These are phyloP conservation scores for Polypterus bichir DNA, from an alignment of 2,113 vertebrate species.

Conservation along the genomic window DNA sequence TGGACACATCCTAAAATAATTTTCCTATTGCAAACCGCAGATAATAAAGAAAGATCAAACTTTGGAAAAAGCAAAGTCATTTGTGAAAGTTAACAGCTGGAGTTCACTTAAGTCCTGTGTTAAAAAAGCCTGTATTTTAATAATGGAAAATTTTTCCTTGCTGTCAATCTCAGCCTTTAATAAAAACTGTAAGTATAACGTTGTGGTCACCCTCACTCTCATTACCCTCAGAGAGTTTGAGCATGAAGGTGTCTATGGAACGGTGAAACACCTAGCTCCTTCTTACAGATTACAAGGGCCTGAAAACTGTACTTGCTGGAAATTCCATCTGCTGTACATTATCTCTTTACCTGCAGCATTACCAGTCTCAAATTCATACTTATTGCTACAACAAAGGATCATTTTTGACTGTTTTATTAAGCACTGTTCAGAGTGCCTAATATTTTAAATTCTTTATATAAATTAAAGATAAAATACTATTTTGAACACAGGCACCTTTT, in stretches of 20 bases:
- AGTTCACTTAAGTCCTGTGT: conserved; percentile 31
- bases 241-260: conserved; percentile 55
- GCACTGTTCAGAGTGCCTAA: no score
- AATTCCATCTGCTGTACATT: conserved; percentile 58
- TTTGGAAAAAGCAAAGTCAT: no score
- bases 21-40: no score
- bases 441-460: no score
- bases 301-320: conserved; percentile 47
- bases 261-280: conserved; percentile 54
- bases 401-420: no score
- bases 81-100: no score
- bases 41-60: no score
- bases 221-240: conserved; percentile 43
- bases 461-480: no score
- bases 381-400: conserved; percentile 4
- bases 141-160: conserved; percentile 54
- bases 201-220: conserved; percentile 53
- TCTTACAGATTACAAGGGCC: conserved; percentile 52
- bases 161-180: conserved; percentile 60
- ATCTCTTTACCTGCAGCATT: conserved; percentile 53
- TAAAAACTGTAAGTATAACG: conserved; percentile 62
- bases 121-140: conserved; percentile 50
- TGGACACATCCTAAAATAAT: no score
- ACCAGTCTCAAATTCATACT: conserved; percentile 62
- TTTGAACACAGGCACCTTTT: no score